phyloP scores from a whole-genome alignment of 2,113 vertebrate species.

The Bujurquina vittata region DNA sequence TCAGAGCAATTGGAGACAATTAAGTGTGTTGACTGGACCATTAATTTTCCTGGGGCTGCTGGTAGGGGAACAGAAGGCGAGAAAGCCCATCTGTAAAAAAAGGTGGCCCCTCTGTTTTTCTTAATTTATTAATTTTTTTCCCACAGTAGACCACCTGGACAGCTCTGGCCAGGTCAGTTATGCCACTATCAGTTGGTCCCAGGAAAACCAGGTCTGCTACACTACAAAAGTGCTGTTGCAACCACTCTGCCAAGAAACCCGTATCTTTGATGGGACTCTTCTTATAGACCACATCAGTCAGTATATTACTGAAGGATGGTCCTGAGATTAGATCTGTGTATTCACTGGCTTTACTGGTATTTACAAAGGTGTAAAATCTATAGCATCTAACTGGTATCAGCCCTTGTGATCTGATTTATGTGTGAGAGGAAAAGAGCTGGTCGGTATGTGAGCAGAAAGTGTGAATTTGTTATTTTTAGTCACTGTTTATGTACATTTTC shows the following conservation, averaged over 20 bases:
- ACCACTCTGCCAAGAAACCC: neutral
- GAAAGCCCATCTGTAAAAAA: constrained; percentile 55
- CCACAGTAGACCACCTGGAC: constrained; percentile 36
- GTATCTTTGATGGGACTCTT: constrained; percentile 3
- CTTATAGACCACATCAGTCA: neutral
- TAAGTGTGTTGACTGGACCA: constrained; percentile 79
- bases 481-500: neutral
- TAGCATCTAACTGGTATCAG: constrained; percentile 19
- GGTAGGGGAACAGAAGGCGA: constrained; percentile 33
- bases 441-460: neutral
- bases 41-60: constrained; percentile 77
- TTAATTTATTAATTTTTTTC: neutral
- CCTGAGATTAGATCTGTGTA: constrained; percentile 25
- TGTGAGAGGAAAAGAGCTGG: neutral
- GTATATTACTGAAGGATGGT: constrained; percentile 16
- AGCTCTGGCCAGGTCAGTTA: constrained; percentile 13
- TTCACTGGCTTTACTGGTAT: constrained; percentile 23
- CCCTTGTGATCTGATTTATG: constrained; percentile 17
- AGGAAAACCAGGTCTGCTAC: constrained; percentile 27
- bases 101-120: constrained; percentile 15
- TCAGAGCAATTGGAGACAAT: constrained; percentile 84
- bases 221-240: constrained; percentile 6
- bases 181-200: constrained; percentile 6
- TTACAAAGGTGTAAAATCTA: constrained; percentile 15
- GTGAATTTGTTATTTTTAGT: neutral